These are phyloP conservation scores for Laspeyria flexula DNA, from an alignment of 2,888 invertebrate genomes.

Conservation along the genomic window DNA sequence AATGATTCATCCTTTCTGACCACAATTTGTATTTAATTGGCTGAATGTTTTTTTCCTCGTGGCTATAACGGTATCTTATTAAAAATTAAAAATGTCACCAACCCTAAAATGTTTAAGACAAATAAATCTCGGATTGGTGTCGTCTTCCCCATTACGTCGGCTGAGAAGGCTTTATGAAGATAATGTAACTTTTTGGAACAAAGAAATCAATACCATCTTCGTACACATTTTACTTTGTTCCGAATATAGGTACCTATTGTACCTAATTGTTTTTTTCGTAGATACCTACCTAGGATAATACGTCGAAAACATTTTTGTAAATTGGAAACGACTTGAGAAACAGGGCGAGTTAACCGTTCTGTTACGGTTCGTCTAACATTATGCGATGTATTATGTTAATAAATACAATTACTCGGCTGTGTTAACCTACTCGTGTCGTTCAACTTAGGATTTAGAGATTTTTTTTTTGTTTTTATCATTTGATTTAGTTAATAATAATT, in stretches of 20 bases:
- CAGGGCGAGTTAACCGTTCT: constrained; percentile 60
- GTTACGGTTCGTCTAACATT: constrained; percentile 70
- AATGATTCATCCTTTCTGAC: neutral
- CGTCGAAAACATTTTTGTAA: constrained; percentile 34
- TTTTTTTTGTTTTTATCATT: neutral
- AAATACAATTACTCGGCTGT: constrained; percentile 74
- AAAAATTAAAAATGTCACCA: no score
- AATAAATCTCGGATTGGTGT: no score
- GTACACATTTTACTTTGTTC: no score
- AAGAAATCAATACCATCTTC: no score
- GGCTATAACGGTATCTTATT: no score
- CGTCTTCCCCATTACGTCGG: no score
- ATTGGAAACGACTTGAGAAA: constrained; percentile 47
- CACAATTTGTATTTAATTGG: neutral
- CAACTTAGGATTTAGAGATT: constrained; percentile 57
- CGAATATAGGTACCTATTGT: no score
- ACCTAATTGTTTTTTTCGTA: no score
- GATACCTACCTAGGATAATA: constrained; percentile 2
- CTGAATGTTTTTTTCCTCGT: no score
- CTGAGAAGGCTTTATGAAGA: neutral
- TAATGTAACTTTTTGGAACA: neutral
- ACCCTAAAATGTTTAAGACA: no score
- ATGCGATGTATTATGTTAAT: constrained; percentile 79
- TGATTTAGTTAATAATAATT: no score
- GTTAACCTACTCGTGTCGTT: constrained; percentile 66